Base-by-base conservation (phyloP, 2,888 invertebrate genomes). In the Microctonus aethiopoides region DNA sequence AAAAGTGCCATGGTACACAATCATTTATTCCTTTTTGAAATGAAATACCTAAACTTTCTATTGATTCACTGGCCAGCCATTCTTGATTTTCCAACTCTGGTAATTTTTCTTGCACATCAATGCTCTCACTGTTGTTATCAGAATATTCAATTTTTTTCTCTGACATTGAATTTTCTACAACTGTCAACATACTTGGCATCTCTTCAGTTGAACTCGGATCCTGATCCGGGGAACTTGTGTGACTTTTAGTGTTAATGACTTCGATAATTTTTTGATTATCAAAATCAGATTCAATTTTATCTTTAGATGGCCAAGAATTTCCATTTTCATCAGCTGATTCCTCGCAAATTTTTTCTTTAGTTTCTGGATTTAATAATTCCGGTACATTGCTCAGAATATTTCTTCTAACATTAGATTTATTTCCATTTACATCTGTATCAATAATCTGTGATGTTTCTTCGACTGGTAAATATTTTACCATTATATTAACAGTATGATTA, bases 301-400 rank as follows among this genome's bases (percentile, higher is more conserved):
- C 54, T 11, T 20, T 32, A 5, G 34, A 34, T 16, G 57, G 52
- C 39, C 57, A 29, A 0, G 60, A 51, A 51, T 67, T 67, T 26
- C 63, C 68, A 46, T 68, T 68, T 10, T 68, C 59, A 26, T 69
- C 68, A 26, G 57, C 11, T 10, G 20, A 11, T 16, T 24, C 54
- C 6, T 69, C 36, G n/a, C 72, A 68, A 13, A 64, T 24, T 11
- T 34, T 52, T 11, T 61, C 22, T 34, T 62, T 63, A 36, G 26
- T 26, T 57, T 71, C 61, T n/a, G 22, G 22, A 57, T 29, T 70
- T 32, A 22, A 60, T 62, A 20, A 36, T 34, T 39, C 56, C 24
- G 67, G 29, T 36, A 54, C 62, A 11, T 6, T 32, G 32, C 62
- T 59, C n/a, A 72, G 7, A 41, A 67, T 59, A 69, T 71, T 71